Conservation (phyloP, 2,888 invertebrate species). For the Ectemnius cavifrons region DNA sequence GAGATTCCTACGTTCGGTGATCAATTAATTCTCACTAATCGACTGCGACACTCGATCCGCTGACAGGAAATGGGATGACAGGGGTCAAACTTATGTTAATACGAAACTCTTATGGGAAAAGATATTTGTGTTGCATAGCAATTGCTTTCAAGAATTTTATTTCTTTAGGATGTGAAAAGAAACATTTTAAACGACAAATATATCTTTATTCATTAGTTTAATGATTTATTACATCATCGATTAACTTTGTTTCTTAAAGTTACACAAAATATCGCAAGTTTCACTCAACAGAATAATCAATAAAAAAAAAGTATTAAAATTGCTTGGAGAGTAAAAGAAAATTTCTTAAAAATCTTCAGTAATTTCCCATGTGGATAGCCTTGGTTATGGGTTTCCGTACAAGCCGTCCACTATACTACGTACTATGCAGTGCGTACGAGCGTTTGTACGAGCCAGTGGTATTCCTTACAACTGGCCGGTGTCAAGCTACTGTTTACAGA, state of each 20-base stretch:
- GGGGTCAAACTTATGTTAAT: neutral
- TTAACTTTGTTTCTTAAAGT: too few species aligned
- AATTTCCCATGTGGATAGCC: too few species aligned
- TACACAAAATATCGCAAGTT: too few species aligned
- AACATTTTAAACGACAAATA: too few species aligned
- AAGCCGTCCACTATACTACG: neutral
- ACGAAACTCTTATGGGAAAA: neutral
- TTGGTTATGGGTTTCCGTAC: too few species aligned
- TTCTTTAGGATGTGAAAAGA: too few species aligned
- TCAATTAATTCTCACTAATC: neutral
- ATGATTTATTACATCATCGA: too few species aligned
- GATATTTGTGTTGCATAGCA: neutral
- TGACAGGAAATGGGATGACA: neutral
- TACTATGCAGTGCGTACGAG: slow-evolving; percentile 20
- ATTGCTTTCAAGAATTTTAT: slow-evolving; percentile 17
- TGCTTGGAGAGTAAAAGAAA: too few species aligned
- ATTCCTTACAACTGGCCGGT: slow-evolving; percentile 8
- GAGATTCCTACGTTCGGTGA: neutral
- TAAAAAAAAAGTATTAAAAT: too few species aligned
- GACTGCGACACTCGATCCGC: neutral
- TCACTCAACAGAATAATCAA: too few species aligned
- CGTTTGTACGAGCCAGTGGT: neutral
- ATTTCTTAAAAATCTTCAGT: too few species aligned
- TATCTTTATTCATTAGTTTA: too few species aligned
- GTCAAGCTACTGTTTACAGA: slow-evolving; percentile 4